Evolutionary conservation across 2,888 invertebrate genomes (phyloP), one percentile per base, ranked within the genome.

Genomic region (Plemyria rubiginata): DNA sequence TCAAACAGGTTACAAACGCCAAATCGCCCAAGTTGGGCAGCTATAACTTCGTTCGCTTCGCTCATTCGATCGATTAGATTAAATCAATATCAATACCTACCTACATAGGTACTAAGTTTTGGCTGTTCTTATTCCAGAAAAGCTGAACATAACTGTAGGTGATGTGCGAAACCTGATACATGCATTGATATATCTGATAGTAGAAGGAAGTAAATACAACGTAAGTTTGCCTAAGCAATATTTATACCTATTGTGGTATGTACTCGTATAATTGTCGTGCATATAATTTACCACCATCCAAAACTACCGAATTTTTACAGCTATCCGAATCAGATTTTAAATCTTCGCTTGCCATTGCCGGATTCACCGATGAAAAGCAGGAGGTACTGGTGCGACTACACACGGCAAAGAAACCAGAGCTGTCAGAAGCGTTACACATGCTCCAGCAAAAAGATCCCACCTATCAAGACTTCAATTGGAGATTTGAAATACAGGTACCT

Each of bases 181-280:
- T 86, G 96, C 95, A 16, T 84, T 97, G 56, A 94, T 96, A n/a
- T 95, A 96, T 81, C 90, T 97, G 53, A 87, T 97, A 53, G 87
- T 96, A 15, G 94, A 96, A 85, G 94, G 95, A 68, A 95, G 95
- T 72, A 96, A 95, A 85, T 93, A 95, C 68, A 95, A 95, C 88
- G 95, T 95, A 83, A 88, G 87, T 55, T 29, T 36, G 8, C 8
- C 16, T 6, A 45, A 4, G 2, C 16, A 16, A 15, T 22, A 22
- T 22, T 2, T 22, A 22, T 22, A 22, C 3, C 2, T 22, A 22
- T n/a, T n/a, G n/a, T n/a, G 22, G 22, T 22, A 22, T 22, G 3
- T n/a, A n/a, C n/a, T n/a, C n/a, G 22, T 22, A 22, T 22, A 22
- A 3, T 22, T 22, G 2, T 43, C 3, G 13, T 43, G 12, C 15